These are phyloP conservation scores for Epizoanthus illoricatus DNA, from an alignment of 92 coral and sea anemone genomes.

Conservation along the genomic window DNA sequence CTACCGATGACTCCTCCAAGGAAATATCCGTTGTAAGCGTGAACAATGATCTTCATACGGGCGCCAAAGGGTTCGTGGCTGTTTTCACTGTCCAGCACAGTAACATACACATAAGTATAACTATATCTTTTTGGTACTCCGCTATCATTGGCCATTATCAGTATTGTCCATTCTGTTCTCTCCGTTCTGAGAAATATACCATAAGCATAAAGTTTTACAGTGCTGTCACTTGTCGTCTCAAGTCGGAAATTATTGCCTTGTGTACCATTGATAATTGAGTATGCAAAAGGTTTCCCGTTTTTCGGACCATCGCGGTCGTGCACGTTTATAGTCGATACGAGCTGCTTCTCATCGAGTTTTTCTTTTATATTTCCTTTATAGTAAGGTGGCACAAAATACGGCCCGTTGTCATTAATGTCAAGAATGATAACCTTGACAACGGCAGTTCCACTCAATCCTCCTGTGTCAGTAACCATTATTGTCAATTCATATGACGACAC, in stretches of 20 bases:
- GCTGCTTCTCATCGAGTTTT: slow-evolving; percentile 51
- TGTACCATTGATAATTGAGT: slow-evolving; percentile 68
- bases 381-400: slow-evolving; percentile 71
- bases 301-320: slow-evolving; percentile 70
- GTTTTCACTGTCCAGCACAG: slow-evolving; percentile 66
- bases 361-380: slow-evolving; percentile 70
- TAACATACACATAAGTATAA: slow-evolving; percentile 61
- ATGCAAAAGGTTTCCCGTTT: slow-evolving; percentile 66
- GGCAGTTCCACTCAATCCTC: slow-evolving; percentile 51
- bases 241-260: slow-evolving; percentile 60
- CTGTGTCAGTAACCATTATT: slow-evolving; percentile 62
- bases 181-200: slow-evolving; percentile 61
- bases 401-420: slow-evolving; percentile 91
- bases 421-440: slow-evolving; percentile 64
- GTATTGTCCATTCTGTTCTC: slow-evolving; percentile 61
- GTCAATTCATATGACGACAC: slow-evolving; percentile 51
- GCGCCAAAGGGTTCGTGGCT: slow-evolving; percentile 63
- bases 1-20: slow-evolving; percentile 80
- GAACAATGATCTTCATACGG: slow-evolving; percentile 70
- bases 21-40: slow-evolving; percentile 71
- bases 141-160: slow-evolving; percentile 72
- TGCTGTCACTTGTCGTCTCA: slow-evolving; percentile 40
- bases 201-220: slow-evolving; percentile 59
- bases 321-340: slow-evolving; percentile 70
- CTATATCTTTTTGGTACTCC: slow-evolving; percentile 62